Conservation (phyloP, 2,888 invertebrate species). For the Brachycybe producta region DNA sequence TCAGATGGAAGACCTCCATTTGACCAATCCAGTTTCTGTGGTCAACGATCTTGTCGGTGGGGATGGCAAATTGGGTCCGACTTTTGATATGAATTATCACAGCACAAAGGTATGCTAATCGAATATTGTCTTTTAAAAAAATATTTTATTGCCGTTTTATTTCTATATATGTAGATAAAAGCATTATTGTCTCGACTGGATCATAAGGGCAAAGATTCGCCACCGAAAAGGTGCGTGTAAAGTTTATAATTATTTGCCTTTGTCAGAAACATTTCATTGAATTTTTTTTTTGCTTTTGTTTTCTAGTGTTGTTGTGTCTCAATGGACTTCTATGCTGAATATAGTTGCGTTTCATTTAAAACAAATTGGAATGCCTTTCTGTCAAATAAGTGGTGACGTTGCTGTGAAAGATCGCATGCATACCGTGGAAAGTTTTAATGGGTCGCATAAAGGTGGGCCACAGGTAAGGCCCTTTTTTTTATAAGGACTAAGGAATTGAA, state of each 20-base stretch:
- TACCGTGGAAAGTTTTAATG: constrained; percentile 58
- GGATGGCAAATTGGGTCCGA: not conserved
- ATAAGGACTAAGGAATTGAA: not conserved
- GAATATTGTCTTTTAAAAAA: not conserved
- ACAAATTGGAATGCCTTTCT: constrained; percentile 41
- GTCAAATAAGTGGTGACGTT: constrained; percentile 61
- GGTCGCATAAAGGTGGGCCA: constrained; percentile 41
- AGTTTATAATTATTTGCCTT: no score
- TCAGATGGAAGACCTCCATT: not conserved
- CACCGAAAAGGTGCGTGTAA: no score
- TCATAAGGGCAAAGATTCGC: no score
- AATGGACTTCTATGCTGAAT: constrained; percentile 73
- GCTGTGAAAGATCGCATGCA: constrained; percentile 55
- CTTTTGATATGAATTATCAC: not conserved
- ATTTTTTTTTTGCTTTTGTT: constrained; percentile 7
- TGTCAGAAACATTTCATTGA: no score
- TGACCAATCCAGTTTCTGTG: not conserved
- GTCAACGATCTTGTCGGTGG: not conserved
- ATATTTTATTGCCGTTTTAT: no score
- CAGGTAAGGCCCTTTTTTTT: constrained; percentile 36
- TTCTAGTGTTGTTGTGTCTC: constrained; percentile 60
- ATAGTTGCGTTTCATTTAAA: constrained; percentile 54
- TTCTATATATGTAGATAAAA: no score
- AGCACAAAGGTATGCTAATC: constrained; percentile 3
- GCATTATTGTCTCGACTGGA: no score